A percentile compares a stretch with the other conserved stretches of the same genome.
Evolutionary conservation across 1,140 invertebrate species (phyloP).

Genomic region (Drosophila guanche): DNA sequence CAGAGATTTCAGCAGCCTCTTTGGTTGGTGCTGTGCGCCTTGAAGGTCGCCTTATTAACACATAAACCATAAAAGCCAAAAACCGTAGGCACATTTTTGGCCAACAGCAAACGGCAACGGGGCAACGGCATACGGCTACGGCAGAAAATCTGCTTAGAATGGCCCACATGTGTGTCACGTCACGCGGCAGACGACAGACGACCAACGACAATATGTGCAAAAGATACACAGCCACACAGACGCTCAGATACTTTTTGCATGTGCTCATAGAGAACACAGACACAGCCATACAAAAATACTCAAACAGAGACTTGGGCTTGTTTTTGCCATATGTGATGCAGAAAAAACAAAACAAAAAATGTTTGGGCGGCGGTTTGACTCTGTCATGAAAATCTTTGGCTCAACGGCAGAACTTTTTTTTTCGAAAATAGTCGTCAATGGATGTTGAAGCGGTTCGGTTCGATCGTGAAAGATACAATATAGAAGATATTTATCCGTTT

Average conservation of each 20-base stretch:
- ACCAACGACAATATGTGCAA: conserved; percentile 11
- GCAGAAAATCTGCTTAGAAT: conserved; percentile 68
- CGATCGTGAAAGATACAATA: conserved; percentile 3
- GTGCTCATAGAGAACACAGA: conserved; percentile 58
- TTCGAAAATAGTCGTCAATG: conserved; percentile 69
- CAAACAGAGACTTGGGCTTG: conserved; percentile 62
- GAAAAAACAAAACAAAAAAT: conserved; percentile 51
- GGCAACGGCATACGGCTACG: conserved; percentile 13
- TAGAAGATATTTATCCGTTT: conserved; percentile 5
- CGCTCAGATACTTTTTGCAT: conserved; percentile 64
- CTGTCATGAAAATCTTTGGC: conserved; percentile 64
- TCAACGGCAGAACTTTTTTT: conserved; percentile 57
- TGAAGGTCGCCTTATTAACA: conserved; percentile 80
- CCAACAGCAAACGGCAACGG: conserved; percentile 48
- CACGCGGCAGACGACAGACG: conserved; percentile 69
- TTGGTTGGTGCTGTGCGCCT: conserved; percentile 5
- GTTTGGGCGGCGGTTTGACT: conserved; percentile 61
- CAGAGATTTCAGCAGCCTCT: conserved; percentile 52
- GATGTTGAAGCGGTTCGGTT: conserved; percentile 59
- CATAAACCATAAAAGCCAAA: conserved; percentile 80
- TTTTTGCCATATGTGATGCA: conserved; percentile 74
- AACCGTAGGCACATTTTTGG: conserved; percentile 77
- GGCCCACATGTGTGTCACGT: conserved; percentile 80
- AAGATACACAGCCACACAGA: conserved; percentile 12
- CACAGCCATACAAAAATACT: conserved; percentile 9